A percentile compares a stretch with the other conserved stretches of the same genome.
Conservation (phyloP, 1,140 invertebrate genomes). For the Papilio aristodemus region DNA sequence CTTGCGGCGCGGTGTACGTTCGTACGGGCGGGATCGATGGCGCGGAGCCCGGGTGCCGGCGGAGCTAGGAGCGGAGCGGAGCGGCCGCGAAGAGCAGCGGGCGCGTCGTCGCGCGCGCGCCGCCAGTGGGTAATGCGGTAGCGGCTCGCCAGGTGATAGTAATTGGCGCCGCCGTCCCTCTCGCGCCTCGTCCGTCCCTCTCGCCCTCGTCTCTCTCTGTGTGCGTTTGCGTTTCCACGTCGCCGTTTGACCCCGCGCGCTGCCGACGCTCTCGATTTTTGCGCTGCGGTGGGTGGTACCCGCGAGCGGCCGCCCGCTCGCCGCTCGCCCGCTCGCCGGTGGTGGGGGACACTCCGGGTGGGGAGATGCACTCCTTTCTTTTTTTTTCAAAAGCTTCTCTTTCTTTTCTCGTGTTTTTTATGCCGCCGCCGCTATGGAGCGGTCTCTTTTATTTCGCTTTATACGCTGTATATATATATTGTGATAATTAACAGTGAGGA, state of each 20-base stretch:
- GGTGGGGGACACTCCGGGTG: slow-evolving; percentile 61
- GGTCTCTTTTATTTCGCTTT: slow-evolving; percentile 78
- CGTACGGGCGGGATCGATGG: slow-evolving; percentile 55
- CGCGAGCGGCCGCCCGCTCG: slow-evolving; percentile 58
- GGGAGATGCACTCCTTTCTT: slow-evolving; percentile 78
- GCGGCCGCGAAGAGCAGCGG: slow-evolving; percentile 58
- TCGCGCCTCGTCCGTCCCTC: slow-evolving; percentile 63
- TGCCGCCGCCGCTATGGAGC: slow-evolving; percentile 72
- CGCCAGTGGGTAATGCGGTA: slow-evolving; percentile 78
- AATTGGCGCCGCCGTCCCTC: slow-evolving; percentile 75
- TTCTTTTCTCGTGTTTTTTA: slow-evolving; percentile 80
- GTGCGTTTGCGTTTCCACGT: slow-evolving; percentile 45
- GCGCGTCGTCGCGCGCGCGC: slow-evolving; percentile 74
- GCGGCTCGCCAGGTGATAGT: slow-evolving; percentile 78
- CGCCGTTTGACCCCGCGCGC: slow-evolving; percentile 76
- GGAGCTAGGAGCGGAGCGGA: slow-evolving; percentile 42
- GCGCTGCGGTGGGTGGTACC: slow-evolving; percentile 75
- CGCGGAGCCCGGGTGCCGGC: slow-evolving; percentile 44
- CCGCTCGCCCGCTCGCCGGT: slow-evolving; percentile 37
- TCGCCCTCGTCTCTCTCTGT: slow-evolving; percentile 58
- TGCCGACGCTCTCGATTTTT: slow-evolving; percentile 77
- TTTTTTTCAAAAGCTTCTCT: slow-evolving; percentile 78
- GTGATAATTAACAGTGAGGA: slow-evolving; percentile 78
- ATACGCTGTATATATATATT: slow-evolving; percentile 69
- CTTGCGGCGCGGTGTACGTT: slow-evolving; percentile 36